Evolutionary conservation across 2,113 vertebrate species (phyloP), one percentile per base, ranked within the genome.

Genomic region (Strix uralensis): DNA sequence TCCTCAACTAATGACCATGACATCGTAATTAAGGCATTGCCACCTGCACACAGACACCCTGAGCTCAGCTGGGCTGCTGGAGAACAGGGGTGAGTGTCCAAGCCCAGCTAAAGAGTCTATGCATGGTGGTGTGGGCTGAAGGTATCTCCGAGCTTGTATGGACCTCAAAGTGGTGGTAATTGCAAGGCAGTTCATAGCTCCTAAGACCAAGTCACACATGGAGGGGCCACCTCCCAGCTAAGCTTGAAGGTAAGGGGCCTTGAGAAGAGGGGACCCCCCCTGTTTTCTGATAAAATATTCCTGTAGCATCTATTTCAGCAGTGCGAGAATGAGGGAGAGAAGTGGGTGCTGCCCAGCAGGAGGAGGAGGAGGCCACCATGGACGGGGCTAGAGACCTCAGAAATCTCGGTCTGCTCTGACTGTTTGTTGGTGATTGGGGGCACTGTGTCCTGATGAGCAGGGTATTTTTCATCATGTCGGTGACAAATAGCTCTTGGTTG

Each of bases 141-240:
- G 38, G 58, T 7, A 10, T 9, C 36, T 62, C 44, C 22, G 61
- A 73, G 58, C 34, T 59, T 21, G 38, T 40, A 21, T 5, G 49
- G 58, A 10, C 16, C 40, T 36, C 27, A 36, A 1, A 0, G 0
- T 62, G 57, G 26, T 38, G 36, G 10, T 34, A 49, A n/a, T 23
- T 4, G 16, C 6, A 7, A 21, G 25, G 5, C 0, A 2, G 30
- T 36, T 82, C 42, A 29, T 17, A 77, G 54, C 49, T 70, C 49
- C n/a, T n/a, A 40, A 42, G 38, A 42, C 18, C 26, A 8, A 26
- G 23, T 7, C 14, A 13, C 4, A 20, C 51, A 15, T 4, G 20
- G 49, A 51, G 29, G 21, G 4, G 4, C 7, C n/a, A 23, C 9
- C 40, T 77, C n/a, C 21, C 30, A 77, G 30, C 22, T 61, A 72